Evolutionary conservation across 2,113 vertebrate species (phyloP).

Genomic region (Trochalopteron elliotii): DNA sequence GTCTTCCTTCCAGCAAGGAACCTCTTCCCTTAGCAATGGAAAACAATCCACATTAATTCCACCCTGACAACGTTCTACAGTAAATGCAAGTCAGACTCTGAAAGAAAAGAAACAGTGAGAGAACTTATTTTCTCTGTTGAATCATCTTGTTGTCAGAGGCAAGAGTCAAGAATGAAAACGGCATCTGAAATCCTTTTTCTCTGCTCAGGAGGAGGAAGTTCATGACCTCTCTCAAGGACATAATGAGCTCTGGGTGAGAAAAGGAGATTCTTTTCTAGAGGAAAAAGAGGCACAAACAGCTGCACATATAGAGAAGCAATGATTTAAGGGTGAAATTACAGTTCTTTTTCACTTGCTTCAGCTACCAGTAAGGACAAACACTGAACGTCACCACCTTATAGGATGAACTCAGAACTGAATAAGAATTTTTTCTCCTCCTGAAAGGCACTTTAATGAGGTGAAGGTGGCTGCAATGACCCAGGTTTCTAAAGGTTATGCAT

Average conservation of each 20-base stretch:
- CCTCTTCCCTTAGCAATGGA: not conserved
- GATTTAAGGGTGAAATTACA: not conserved
- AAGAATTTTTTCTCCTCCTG: not conserved
- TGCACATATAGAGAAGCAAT: not conserved
- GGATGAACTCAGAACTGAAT: not conserved
- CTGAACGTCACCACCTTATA: not conserved
- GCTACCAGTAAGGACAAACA: not conserved
- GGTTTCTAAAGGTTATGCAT: not conserved
- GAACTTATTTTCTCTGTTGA: not conserved
- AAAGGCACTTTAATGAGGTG: not conserved
- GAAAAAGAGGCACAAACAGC: not conserved
- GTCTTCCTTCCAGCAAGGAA: not conserved
- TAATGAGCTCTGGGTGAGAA: not conserved
- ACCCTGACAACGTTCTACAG: not conserved
- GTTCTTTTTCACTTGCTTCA: not conserved
- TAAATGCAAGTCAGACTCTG: not conserved
- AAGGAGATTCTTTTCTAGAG: not conserved
- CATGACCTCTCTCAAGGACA: not conserved
- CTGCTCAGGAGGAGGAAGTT: not conserved
- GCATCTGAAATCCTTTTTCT: not conserved
- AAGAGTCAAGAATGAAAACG: not conserved
- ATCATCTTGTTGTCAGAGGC: not conserved
- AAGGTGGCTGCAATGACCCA: not conserved
- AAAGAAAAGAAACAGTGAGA: not conserved
- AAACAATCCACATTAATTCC: not conserved